Percentiles rank a stretch among this genome's conserved stretches.
Evolutionary conservation across 2,888 invertebrate genomes (phyloP).

Genomic region (Sicus ferrugineus): DNA sequence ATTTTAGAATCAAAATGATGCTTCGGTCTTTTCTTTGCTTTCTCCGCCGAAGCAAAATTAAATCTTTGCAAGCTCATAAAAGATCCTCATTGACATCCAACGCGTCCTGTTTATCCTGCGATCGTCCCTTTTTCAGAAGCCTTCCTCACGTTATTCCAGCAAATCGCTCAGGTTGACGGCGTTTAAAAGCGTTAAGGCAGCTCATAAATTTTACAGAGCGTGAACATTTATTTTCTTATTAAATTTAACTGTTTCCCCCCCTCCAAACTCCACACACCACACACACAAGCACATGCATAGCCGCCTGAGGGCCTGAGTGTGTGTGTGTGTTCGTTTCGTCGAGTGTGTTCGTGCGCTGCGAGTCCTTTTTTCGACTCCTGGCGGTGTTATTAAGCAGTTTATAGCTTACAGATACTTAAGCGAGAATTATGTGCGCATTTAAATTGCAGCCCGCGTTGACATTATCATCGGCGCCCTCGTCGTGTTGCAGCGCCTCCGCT

Average conservation of each 20-base stretch:
- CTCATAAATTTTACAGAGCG: conserved; percentile 57
- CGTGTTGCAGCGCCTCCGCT: neutral
- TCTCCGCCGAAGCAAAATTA: no score
- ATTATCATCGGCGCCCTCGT: conserved; percentile 2
- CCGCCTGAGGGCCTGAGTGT: neutral
- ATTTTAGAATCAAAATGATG: no score
- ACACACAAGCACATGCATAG: neutral
- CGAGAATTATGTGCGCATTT: conserved; percentile 62
- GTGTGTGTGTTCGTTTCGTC: conserved; percentile 20
- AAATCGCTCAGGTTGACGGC: neutral
- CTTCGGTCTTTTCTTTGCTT: no score
- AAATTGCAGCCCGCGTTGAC: conserved; percentile 17
- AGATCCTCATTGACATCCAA: no score
- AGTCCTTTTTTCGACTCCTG: conserved; percentile 43
- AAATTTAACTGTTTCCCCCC: conserved; percentile 47
- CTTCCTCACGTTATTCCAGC: neutral
- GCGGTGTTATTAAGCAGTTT: conserved; percentile 62
- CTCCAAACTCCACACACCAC: neutral
- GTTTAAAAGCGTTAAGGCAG: conserved; percentile 1
- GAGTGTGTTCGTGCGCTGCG: conserved; percentile 19
- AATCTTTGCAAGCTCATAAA: no score
- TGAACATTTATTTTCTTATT: conserved; percentile 62
- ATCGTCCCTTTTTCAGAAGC: neutral
- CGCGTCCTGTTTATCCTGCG: no score
- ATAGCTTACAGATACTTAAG: conserved; percentile 63